These are phyloP conservation scores for Ophioninae sp. DNA, from an alignment of 2,888 invertebrate species.

Conservation along the genomic window DNA sequence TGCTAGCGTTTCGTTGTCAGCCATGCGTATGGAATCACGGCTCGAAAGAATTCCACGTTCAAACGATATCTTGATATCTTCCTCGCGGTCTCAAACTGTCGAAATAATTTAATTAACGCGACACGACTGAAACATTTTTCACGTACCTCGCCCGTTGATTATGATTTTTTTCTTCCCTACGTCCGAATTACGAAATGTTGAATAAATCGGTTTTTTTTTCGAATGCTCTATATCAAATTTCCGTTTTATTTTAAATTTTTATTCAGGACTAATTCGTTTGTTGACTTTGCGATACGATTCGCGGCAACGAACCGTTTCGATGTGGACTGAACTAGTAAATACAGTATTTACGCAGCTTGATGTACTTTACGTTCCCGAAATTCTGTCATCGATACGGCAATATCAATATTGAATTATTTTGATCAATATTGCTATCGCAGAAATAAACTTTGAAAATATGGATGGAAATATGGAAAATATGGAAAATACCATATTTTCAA, in stretches of 20 bases:
- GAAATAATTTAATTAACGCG: not conserved
- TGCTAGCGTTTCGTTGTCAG: not conserved
- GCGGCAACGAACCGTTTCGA: not conserved
- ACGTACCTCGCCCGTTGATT: not conserved
- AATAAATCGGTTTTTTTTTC: not conserved
- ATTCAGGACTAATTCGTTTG: not conserved
- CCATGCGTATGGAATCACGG: not conserved
- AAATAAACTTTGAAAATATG: no score
- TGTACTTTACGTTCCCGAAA: not conserved
- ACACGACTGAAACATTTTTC: not conserved
- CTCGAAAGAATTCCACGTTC: constrained; percentile 4
- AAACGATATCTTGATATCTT: constrained; percentile 12
- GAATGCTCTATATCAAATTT: not conserved
- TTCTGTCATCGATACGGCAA: not conserved
- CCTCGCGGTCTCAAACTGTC: not conserved
- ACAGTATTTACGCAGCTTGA: not conserved
- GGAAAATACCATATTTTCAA: no score
- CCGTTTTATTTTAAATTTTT: not conserved
- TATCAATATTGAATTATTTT: not conserved
- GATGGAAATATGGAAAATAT: no score
- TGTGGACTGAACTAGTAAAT: not conserved
- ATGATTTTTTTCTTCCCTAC: not conserved
- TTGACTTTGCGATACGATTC: not conserved
- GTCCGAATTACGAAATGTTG: not conserved
- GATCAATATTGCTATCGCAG: not conserved